These are phyloP conservation scores for Colossoma macropomum DNA, from an alignment of 2,113 vertebrate genomes.

Conservation along the genomic window DNA sequence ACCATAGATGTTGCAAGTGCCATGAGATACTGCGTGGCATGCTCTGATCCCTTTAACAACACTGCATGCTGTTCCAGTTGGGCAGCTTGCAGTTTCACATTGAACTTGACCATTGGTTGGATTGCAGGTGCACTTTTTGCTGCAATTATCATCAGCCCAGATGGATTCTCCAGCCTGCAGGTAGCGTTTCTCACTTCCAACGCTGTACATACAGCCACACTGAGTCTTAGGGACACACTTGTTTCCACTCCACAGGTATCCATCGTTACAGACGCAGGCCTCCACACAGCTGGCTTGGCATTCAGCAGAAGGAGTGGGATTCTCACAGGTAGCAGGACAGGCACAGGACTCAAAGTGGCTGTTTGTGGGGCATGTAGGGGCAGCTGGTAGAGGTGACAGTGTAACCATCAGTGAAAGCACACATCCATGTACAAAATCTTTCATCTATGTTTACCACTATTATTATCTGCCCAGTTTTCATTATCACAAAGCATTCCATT, in stretches of 20 bases:
- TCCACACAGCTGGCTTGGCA: constrained; percentile 65
- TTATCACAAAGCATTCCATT: too few species aligned
- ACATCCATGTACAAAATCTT: constrained; percentile 54
- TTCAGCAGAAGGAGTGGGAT: constrained; percentile 42
- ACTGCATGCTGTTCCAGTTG: constrained; percentile 53
- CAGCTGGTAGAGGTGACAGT: not conserved
- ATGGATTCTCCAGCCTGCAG: constrained; percentile 60
- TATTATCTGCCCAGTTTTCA: not conserved
- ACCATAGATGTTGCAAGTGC: constrained; percentile 65
- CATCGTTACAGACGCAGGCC: constrained; percentile 58
- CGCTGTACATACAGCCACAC: constrained; percentile 61
- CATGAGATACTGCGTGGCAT: constrained; percentile 53
- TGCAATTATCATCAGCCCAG: constrained; percentile 66
- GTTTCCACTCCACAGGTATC: constrained; percentile 58
- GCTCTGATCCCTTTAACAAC: constrained; percentile 51
- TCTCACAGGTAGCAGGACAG: constrained; percentile 69
- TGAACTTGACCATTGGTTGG: constrained; percentile 29
- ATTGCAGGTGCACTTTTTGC: constrained; percentile 58
- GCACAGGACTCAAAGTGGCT: constrained; percentile 45
- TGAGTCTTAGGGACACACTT: constrained; percentile 54
- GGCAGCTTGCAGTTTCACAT: constrained; percentile 61
- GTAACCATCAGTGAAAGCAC: constrained; percentile 39
- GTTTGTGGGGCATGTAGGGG: constrained; percentile 21
- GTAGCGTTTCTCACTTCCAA: constrained; percentile 36
- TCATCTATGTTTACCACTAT: too few species aligned